Percentiles rank a stretch among this genome's conserved stretches.
phyloP scores from a whole-genome alignment of 23 tunicate genomes.

The Phallusia fumigata region DNA sequence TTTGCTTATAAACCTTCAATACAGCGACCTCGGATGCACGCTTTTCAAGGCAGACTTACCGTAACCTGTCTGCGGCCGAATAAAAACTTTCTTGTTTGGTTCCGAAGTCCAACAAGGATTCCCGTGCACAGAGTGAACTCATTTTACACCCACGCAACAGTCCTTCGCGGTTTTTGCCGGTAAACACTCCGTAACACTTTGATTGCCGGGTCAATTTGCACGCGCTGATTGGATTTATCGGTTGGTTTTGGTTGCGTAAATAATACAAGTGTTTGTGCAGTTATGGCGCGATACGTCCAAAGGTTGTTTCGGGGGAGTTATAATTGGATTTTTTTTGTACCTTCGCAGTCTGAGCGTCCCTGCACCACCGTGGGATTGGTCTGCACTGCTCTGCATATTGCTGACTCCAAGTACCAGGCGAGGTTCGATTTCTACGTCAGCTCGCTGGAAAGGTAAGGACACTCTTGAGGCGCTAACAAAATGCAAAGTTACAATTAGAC shows the following conservation, averaged over 20 bases:
- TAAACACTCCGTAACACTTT: not conserved
- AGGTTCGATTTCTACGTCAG: conserved; percentile 70
- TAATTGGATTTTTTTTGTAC: not conserved
- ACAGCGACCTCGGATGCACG: too few relatives aligned
- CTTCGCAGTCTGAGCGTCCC: conserved; percentile 67
- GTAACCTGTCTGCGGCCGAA: not conserved
- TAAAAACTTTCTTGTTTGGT: not conserved
- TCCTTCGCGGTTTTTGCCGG: not conserved
- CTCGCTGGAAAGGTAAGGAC: conserved; percentile 77
- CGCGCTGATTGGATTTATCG: not conserved
- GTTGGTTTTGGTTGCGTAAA: not conserved
- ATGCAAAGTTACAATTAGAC: too few relatives aligned
- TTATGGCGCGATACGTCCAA: not conserved
- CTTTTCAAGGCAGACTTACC: not conserved
- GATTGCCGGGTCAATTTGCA: not conserved
- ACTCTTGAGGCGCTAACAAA: too few relatives aligned
- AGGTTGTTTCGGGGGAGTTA: not conserved
- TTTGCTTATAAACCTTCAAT: too few relatives aligned
- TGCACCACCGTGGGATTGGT: conserved; percentile 78
- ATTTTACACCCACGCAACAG: not conserved
- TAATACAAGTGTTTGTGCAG: not conserved
- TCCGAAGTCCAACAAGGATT: not conserved
- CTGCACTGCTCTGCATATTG: conserved; percentile 90
- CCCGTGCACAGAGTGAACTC: too few relatives aligned
- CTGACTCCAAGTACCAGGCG: conserved; percentile 82